These are phyloP conservation scores for Myotis vivesi DNA, from an alignment of 2,797 vertebrate species.

Conservation along the genomic window DNA sequence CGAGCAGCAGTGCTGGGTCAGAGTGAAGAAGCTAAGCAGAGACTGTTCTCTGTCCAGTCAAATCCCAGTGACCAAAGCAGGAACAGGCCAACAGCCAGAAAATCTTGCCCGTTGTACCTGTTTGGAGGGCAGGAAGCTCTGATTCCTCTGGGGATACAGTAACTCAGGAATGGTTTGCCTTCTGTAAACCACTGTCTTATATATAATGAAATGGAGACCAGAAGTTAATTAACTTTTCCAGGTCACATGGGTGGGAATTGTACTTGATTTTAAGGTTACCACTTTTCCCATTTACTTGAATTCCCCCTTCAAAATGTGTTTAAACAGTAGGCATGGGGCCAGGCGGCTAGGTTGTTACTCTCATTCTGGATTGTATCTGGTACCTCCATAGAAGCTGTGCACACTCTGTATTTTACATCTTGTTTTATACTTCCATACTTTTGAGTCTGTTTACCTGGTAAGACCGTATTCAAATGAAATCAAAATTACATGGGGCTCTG, in stretches of 20 bases:
- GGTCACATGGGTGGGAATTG: background rate
- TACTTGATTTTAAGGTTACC: background rate
- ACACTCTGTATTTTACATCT: background rate
- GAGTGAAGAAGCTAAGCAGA: background rate
- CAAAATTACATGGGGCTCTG: background rate
- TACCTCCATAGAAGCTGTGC: background rate
- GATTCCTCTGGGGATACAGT: background rate
- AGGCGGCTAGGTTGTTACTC: too few relatives aligned
- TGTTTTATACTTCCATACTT: background rate
- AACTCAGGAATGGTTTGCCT: background rate
- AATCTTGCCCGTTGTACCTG: background rate
- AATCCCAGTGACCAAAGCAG: background rate
- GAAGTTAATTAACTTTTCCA: background rate
- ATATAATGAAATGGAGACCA: background rate
- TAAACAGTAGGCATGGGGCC: too few relatives aligned
- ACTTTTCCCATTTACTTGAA: background rate
- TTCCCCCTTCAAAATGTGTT: background rate
- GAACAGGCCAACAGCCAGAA: background rate
- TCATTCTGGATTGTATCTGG: background rate
- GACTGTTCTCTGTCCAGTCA: background rate
- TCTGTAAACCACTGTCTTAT: background rate
- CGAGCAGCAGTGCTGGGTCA: background rate
- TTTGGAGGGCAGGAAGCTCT: background rate
- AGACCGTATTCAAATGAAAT: background rate
- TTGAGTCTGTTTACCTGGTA: slow-evolving; percentile 11